Evolutionary conservation across 2,888 invertebrate genomes (phyloP).

Genomic region (Aphodius sticticus): DNA sequence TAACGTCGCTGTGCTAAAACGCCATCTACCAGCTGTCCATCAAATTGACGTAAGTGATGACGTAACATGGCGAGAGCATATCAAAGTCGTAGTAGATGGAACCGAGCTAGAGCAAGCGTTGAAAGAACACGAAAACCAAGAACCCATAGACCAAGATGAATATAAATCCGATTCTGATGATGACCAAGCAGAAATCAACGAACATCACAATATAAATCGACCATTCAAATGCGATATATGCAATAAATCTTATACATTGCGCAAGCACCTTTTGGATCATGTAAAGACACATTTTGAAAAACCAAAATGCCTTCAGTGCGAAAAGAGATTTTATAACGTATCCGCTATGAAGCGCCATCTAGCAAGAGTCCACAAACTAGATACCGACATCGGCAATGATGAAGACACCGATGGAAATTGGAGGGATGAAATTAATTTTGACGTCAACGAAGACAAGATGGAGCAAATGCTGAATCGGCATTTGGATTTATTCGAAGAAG

Average conservation of each 20-base stretch:
- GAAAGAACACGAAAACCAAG: background rate
- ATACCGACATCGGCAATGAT: background rate
- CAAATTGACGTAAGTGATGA: background rate
- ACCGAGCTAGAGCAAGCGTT: background rate
- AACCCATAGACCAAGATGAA: background rate
- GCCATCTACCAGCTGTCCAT: background rate
- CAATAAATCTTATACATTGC: too few relatives aligned
- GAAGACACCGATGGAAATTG: background rate
- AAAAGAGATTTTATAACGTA: background rate
- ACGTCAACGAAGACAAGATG: background rate
- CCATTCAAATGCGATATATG: too few relatives aligned
- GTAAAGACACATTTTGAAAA: background rate
- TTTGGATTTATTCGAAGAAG: conserved; percentile 6
- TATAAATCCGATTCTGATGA: background rate
- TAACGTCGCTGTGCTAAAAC: background rate
- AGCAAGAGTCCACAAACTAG: background rate
- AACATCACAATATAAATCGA: too few relatives aligned
- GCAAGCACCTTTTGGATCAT: background rate
- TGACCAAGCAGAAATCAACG: background rate
- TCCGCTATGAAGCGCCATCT: background rate
- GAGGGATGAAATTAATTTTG: background rate
- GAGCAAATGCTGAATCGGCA: background rate
- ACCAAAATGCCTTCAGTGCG: background rate
- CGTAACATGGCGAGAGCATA: background rate
- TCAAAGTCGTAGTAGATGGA: background rate